These are phyloP conservation scores for Sinohyriopsis cumingii DNA, from an alignment of 2,888 invertebrate genomes.

Conservation along the genomic window DNA sequence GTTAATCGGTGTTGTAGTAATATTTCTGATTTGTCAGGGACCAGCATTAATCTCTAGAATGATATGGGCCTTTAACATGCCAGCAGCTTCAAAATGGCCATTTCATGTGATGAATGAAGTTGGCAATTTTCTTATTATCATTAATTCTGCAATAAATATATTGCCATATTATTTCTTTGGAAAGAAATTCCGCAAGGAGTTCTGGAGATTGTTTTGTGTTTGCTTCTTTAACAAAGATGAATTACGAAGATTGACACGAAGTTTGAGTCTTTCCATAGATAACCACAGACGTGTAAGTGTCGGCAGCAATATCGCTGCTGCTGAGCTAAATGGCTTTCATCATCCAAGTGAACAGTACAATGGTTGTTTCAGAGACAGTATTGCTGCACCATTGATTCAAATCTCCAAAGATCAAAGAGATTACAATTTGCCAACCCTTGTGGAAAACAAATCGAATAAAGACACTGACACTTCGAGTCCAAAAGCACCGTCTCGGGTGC, in stretches of 20 bases:
- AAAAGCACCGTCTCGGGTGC: too few species aligned
- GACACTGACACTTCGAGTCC: too few species aligned
- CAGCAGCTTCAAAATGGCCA: slow-evolving; percentile 31
- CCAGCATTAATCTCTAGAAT: slow-evolving; percentile 70
- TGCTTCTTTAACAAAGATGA: slow-evolving; percentile 58
- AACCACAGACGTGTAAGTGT: slow-evolving; percentile 38
- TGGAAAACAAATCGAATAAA: too few species aligned
- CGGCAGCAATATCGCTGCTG: slow-evolving; percentile 25
- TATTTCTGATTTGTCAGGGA: slow-evolving; percentile 71
- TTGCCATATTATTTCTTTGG: slow-evolving; percentile 72
- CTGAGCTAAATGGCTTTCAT: slow-evolving; percentile 38
- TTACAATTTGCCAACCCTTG: neutral
- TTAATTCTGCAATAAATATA: slow-evolving; percentile 72
- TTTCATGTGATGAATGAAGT: slow-evolving; percentile 68
- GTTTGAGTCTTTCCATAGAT: slow-evolving; percentile 57
- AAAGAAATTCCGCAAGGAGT: slow-evolving; percentile 66
- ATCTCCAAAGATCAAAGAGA: slow-evolving; percentile 5
- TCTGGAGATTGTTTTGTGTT: slow-evolving; percentile 66
- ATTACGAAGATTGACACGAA: slow-evolving; percentile 48
- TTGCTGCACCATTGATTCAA: slow-evolving; percentile 13
- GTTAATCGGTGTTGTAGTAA: slow-evolving; percentile 71
- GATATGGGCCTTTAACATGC: slow-evolving; percentile 64
- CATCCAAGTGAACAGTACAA: slow-evolving; percentile 4
- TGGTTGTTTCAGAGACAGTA: slow-evolving; percentile 1
- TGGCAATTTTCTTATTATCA: slow-evolving; percentile 67